phyloP scores from a whole-genome alignment of 2,888 invertebrate genomes.

The Fabriciana adippe region DNA sequence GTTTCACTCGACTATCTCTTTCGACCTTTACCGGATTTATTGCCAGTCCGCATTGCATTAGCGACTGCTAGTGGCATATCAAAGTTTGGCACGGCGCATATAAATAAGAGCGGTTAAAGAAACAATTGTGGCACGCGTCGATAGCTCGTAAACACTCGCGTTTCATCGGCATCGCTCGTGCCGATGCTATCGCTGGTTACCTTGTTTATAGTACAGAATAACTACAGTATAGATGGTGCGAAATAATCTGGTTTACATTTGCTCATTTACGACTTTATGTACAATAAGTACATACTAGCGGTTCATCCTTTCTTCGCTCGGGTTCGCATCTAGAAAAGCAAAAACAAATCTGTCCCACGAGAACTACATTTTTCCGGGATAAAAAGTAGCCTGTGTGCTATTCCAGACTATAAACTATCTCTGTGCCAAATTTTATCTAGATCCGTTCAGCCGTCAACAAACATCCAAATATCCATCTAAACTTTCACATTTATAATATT shows the following conservation, averaged over 20 bases:
- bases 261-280: too few relatives aligned
- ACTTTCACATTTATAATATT: too few relatives aligned
- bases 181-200: conserved; percentile 66
- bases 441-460: too few relatives aligned
- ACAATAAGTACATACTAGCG: too few relatives aligned
- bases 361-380: too few relatives aligned
- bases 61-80: conserved; percentile 36
- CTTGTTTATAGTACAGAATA: conserved; percentile 47
- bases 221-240: conserved; percentile 8
- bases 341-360: too few relatives aligned
- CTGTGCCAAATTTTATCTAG: too few relatives aligned
- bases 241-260: neutral
- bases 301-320: too few relatives aligned
- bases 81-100: conserved; percentile 38
- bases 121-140: conserved; percentile 50
- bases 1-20: conserved; percentile 33
- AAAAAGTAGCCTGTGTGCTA: too few relatives aligned
- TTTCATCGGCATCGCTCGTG: conserved; percentile 71
- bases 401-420: too few relatives aligned
- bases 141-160: conserved; percentile 62
- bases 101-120: conserved; percentile 46
- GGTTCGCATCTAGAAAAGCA: too few relatives aligned
- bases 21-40: conserved; percentile 41
- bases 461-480: too few relatives aligned
- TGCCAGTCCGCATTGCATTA: conserved; percentile 37